Percentiles rank a stretch among this genome's conserved stretches.
Conservation (phyloP, 2,797 vertebrate species). For the Premnoplex brunnescens region DNA sequence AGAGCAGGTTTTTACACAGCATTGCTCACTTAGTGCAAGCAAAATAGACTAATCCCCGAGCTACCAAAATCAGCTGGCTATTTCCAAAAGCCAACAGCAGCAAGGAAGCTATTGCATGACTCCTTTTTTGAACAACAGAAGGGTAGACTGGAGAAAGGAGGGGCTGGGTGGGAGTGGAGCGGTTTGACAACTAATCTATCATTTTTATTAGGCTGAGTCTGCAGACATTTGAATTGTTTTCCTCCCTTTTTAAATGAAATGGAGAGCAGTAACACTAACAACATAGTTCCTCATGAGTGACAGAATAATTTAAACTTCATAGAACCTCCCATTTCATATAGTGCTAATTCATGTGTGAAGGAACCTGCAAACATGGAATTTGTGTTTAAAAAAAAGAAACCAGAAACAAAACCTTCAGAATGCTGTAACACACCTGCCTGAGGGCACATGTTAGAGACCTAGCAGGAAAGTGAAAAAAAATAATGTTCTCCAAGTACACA, state of each 20-base stretch:
- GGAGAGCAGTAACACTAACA: not conserved
- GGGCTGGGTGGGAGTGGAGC: conserved; percentile 2
- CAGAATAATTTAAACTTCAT: conserved; percentile 8
- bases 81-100: conserved; percentile 47
- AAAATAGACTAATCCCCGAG: conserved; percentile 45
- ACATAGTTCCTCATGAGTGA: not conserved
- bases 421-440: not conserved
- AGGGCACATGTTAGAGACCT: not conserved
- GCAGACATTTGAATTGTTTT: conserved; percentile 54
- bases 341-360: not conserved
- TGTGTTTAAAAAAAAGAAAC: not conserved
- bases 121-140: conserved; percentile 5
- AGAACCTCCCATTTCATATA: not conserved
- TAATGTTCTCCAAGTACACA: not conserved
- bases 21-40: not conserved
- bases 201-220: conserved; percentile 63
- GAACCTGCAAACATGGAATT: not conserved
- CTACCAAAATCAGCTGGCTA: conserved; percentile 38
- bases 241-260: conserved; percentile 46
- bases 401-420: not conserved
- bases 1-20: not conserved
- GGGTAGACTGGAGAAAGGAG: conserved; percentile 1
- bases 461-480: not conserved
- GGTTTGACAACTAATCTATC: conserved; percentile 47
- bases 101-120: not conserved